These are phyloP conservation scores for Pseudomyrmex gracilis DNA, from an alignment of 1,140 invertebrate species.

Conservation along the genomic window DNA sequence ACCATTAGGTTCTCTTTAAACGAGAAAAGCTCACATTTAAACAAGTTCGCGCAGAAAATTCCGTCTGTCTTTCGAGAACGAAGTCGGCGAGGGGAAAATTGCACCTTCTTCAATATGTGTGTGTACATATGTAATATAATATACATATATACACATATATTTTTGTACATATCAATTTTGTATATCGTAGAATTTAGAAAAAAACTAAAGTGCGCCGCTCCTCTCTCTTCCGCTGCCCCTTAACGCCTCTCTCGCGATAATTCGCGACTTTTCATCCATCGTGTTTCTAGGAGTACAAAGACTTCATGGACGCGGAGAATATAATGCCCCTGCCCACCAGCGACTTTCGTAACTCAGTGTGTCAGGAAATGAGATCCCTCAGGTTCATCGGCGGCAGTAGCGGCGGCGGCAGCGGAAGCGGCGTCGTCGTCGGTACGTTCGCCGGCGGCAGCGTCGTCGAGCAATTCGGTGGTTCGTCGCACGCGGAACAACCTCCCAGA, in stretches of 20 bases:
- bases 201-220: constrained; percentile 11
- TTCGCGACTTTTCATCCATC: constrained; percentile 57
- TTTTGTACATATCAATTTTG: neutral
- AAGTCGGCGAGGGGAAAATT: too few species aligned
- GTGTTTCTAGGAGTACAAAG: constrained; percentile 92
- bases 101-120: too few species aligned
- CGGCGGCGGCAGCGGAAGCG: constrained; percentile 16
- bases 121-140: too few species aligned
- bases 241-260: neutral
- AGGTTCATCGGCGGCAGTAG: constrained; percentile 34
- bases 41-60: too few species aligned
- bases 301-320: constrained; percentile 94
- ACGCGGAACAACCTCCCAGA: constrained; percentile 57
- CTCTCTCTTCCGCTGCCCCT: neutral
- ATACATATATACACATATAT: too few species aligned
- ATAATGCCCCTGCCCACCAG: constrained; percentile 93
- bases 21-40: too few species aligned
- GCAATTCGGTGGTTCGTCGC: constrained; percentile 3
- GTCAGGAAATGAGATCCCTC: constrained; percentile 91
- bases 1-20: too few species aligned
- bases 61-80: too few species aligned
- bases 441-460: constrained; percentile 37
- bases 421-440: constrained; percentile 6
- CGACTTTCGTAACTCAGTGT: constrained; percentile 91
- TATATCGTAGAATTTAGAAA: constrained; percentile 23